A percentile compares a stretch with the other conserved stretches of the same genome.
phyloP scores from a whole-genome alignment of 1,140 invertebrate species.

The Drosophila busckii region DNA sequence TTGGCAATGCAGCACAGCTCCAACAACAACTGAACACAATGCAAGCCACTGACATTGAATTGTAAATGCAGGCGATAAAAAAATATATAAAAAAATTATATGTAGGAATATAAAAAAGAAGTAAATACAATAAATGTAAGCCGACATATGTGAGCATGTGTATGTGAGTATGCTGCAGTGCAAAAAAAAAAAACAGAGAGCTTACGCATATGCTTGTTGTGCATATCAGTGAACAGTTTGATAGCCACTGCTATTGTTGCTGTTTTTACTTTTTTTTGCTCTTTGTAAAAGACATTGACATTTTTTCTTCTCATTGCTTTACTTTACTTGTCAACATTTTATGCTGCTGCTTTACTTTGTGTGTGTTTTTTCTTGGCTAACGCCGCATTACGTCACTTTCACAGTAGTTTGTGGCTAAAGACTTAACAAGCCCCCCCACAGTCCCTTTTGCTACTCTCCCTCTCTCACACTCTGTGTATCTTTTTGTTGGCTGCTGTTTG shows the following conservation, averaged over 20 bases:
- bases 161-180: conserved; percentile 21
- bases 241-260: conserved; percentile 13
- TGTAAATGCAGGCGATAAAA: conserved; percentile 55
- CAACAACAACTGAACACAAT: conserved; percentile 22
- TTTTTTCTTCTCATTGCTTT: conserved; percentile 26
- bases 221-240: conserved; percentile 21
- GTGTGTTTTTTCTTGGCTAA: conserved; percentile 11
- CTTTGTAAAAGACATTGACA: conserved; percentile 58
- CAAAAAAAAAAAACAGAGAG: conserved; percentile 20
- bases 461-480: neutral
- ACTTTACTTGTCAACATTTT: conserved; percentile 58
- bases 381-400: conserved; percentile 63
- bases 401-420: conserved; percentile 64
- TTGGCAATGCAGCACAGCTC: conserved; percentile 26
- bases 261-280: conserved; percentile 10
- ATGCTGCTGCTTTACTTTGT: conserved; percentile 23
- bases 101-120: conserved; percentile 26
- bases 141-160: conserved; percentile 45
- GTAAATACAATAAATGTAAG: conserved; percentile 52
- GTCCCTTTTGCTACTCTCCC: conserved; percentile 13
- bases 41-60: conserved; percentile 63
- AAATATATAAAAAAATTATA: conserved; percentile 19
- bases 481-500: conserved; percentile 10
- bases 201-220: conserved; percentile 24
- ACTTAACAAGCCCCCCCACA: too few relatives aligned